Evolutionary conservation across 2,113 vertebrate genomes (phyloP).

Genomic region (Origma solitaria): DNA sequence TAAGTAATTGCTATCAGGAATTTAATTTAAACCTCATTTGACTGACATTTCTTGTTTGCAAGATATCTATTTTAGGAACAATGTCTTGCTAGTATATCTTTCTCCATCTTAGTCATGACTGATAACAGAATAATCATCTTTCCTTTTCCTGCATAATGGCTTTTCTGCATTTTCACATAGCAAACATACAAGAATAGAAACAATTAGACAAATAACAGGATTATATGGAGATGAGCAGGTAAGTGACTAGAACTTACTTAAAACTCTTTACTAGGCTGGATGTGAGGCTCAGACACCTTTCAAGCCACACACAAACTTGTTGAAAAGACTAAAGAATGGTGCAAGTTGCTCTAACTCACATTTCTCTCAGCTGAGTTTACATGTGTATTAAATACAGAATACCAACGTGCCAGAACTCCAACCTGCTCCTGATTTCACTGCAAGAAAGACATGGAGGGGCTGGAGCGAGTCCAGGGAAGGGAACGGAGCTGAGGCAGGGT

Average conservation of each 20-base stretch:
- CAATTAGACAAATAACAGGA: conserved; percentile 53
- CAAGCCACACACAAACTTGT: fast-evolving
- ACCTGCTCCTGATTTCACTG: background rate
- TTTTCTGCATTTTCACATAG: conserved; percentile 42
- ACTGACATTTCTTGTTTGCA: conserved; percentile 63
- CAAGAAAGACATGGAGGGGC: background rate
- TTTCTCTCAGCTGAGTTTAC: background rate
- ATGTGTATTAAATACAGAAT: background rate
- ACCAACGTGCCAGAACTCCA: fast-evolving
- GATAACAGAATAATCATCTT: conserved; percentile 64
- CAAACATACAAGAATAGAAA: conserved; percentile 54
- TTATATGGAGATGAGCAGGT: conserved; percentile 25
- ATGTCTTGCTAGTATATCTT: conserved; percentile 57
- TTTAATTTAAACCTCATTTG: conserved; percentile 50
- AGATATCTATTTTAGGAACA: conserved; percentile 65
- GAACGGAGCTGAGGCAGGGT: fast-evolving
- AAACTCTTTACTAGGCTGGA: background rate
- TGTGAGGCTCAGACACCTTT: background rate
- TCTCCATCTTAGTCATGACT: conserved; percentile 68
- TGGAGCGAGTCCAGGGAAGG: fast-evolving
- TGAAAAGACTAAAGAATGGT: background rate
- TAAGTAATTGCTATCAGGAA: conserved; percentile 50
- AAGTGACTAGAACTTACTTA: background rate
- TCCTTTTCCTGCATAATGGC: conserved; percentile 41
- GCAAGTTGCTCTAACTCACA: background rate